Evolutionary conservation across 2,797 vertebrate species (phyloP).

Genomic region (Sebastes iracundus): DNA sequence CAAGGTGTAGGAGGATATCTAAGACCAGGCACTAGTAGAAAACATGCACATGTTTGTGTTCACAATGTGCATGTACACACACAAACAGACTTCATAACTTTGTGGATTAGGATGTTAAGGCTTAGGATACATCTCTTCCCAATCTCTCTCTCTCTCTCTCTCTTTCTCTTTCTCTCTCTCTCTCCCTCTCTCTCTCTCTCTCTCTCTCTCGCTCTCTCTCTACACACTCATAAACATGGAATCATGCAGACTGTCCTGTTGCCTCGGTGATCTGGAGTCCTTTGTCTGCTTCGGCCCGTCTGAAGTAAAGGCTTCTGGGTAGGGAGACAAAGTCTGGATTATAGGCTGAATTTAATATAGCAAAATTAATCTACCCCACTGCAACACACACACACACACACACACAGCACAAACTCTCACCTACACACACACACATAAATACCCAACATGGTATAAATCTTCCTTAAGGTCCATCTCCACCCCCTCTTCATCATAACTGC

Average conservation of each 20-base stretch:
- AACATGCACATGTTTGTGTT: not conserved
- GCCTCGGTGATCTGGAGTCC: slow-evolving; percentile 46
- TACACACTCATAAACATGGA: slow-evolving; percentile 4
- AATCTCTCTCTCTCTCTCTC: not conserved
- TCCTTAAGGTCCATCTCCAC: slow-evolving; percentile 78
- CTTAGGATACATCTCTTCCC: slow-evolving; percentile 10
- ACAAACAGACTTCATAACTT: slow-evolving; percentile 2
- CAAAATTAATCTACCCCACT: slow-evolving; percentile 78
- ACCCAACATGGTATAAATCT: slow-evolving; percentile 74
- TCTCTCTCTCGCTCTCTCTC: not conserved
- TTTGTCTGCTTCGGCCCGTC: slow-evolving; percentile 65
- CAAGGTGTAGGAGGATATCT: not conserved
- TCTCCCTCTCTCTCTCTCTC: too few species aligned
- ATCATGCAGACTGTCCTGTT: slow-evolving; percentile 29
- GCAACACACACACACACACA: slow-evolving; percentile 34
- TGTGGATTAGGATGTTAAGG: not conserved
- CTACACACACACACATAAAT: slow-evolving; percentile 16
- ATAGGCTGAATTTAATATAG: slow-evolving; percentile 77
- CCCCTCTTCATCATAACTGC: slow-evolving; percentile 81
- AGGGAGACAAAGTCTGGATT: slow-evolving; percentile 67
- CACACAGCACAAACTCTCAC: slow-evolving; percentile 17
- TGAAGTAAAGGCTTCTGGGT: slow-evolving; percentile 54
- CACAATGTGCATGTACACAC: not conserved
- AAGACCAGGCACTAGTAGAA: not conserved
- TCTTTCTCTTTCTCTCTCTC: not conserved